These are phyloP conservation scores for Caenorhabditis briggsae DNA, from an alignment of 1,140 invertebrate genomes.

Conservation along the genomic window DNA sequence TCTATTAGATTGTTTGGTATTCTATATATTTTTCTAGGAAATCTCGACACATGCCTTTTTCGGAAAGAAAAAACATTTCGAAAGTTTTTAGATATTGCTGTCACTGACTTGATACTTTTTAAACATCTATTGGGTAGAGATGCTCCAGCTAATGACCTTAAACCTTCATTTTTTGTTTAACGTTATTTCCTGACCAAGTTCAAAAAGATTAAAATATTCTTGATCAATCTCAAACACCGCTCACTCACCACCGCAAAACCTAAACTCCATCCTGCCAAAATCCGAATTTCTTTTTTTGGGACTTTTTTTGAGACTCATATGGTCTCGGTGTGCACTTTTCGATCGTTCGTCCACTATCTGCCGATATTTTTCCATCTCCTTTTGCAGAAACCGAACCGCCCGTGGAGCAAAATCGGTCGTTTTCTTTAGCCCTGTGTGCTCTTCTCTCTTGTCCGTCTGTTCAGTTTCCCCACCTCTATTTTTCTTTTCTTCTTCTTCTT, in stretches of 20 bases:
- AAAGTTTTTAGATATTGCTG: no score
- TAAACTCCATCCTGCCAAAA: not conserved
- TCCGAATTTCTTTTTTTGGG: not conserved
- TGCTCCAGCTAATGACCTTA: no score
- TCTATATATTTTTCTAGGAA: no score
- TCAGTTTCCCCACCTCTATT: not conserved
- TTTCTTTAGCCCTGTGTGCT: not conserved
- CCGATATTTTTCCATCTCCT: not conserved
- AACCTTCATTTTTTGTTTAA: not conserved
- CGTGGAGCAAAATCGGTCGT: not conserved
- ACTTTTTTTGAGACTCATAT: constrained; percentile 4
- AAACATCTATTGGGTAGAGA: no score
- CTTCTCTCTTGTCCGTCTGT: not conserved
- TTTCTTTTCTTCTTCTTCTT: constrained; percentile 17
- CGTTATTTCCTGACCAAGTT: not conserved
- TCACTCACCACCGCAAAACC: not conserved
- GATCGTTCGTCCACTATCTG: not conserved
- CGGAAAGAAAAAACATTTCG: no score
- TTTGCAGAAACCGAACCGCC: constrained; percentile 35
- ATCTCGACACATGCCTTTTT: no score
- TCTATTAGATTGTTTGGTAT: no score
- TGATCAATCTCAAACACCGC: not conserved
- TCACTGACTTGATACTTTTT: no score
- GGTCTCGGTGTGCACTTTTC: constrained; percentile 44
- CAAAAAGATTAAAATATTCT: not conserved